These are phyloP conservation scores for Eubasilissa regina DNA, from an alignment of 1,140 invertebrate genomes.

Conservation along the genomic window DNA sequence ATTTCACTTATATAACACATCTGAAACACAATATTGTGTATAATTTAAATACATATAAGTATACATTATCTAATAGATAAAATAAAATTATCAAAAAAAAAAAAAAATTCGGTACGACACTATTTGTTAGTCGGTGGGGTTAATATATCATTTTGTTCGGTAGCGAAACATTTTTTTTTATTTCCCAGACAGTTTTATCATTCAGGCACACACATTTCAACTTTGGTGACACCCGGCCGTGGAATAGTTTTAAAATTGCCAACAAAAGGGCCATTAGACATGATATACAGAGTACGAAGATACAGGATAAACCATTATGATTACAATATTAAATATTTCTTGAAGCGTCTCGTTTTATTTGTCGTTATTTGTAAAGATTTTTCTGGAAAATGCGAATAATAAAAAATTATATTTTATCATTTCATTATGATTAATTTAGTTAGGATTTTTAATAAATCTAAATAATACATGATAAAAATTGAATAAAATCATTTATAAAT, in stretches of 20 bases:
- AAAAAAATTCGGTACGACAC: neutral
- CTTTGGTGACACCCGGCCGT: neutral
- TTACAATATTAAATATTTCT: neutral
- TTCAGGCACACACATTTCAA: neutral
- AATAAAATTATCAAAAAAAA: neutral
- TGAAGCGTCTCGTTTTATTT: neutral
- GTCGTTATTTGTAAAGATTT: too few species aligned
- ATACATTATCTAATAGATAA: neutral
- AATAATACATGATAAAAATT: too few species aligned
- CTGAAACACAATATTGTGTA: too few species aligned
- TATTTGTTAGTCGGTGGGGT: neutral
- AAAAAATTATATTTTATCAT: conserved; percentile 7
- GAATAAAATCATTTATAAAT: too few species aligned
- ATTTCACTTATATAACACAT: too few species aligned
- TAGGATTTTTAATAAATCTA: too few species aligned
- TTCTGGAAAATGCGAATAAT: neutral
- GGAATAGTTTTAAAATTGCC: neutral
- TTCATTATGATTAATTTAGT: too few species aligned
- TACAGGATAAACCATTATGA: neutral
- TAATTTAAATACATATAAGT: too few species aligned
- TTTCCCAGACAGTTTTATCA: neutral
- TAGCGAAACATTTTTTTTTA: neutral
- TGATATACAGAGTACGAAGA: neutral
- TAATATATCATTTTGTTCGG: neutral
- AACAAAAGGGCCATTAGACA: neutral